Base-by-base conservation (phyloP, 2,797 vertebrate genomes). In the Champsocephalus gunnari region DNA sequence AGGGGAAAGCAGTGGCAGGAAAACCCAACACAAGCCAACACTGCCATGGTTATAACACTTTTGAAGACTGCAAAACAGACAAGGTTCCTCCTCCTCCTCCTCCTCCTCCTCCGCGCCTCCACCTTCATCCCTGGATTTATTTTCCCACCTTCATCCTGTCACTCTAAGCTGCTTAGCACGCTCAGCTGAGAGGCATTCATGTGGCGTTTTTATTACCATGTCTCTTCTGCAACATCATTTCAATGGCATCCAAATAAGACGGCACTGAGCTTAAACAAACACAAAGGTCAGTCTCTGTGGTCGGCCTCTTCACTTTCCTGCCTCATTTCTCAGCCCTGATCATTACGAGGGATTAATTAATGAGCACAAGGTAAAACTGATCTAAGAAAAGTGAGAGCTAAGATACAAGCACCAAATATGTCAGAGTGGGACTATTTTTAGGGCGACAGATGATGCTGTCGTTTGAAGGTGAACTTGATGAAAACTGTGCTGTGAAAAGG, bases 391-490 rank as follows among this genome's bases (percentile, higher is more conserved):
- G 80, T 50, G 62, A 72, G 76, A 81, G 87, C 84, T 86, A 87
- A 86, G 87, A 92, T 73, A 79, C 66, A 61, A 84, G 89, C 81
- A 91, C 90, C 89, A 88, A 90, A 91, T 90, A 75, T 92, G 91
- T 92, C 90, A 91, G 83, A 50, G 60, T 2, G 58, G 72, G 74
- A 82, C 90, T 93, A 93, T 93, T 91, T 93, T 93, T 92, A 92
- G 92, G 34, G 79, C 71, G 17, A 87, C 85, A 84, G 82, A 91
- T 92, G 88, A 90, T 16, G 56, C 84, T 69, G 86, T 81, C 56
- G 62, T 91, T 88, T 92, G 88, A 93, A 94, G 92, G 92, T 93
- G 91, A 94, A 89, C 91, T 83, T 87, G 75, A 86, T 84, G 71
- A 89, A 89, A 85, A 88, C 77, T 73, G 59, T 70, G 77, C 77